A percentile compares a stretch with the other conserved stretches of the same genome.
Conservation (phyloP, 2,797 vertebrate species). For the Emydoidea blandingii region DNA sequence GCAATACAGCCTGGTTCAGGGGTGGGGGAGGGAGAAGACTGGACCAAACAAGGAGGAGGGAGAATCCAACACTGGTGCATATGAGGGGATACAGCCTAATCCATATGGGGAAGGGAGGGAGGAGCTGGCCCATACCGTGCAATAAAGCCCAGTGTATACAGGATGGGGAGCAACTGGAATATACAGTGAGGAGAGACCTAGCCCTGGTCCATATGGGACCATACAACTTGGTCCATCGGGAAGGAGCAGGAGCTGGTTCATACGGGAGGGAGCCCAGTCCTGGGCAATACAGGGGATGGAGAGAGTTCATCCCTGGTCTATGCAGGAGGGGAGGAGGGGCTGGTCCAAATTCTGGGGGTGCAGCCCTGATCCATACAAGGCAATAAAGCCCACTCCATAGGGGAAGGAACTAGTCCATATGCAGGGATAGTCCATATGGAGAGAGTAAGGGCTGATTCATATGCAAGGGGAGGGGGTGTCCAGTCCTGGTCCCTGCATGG, state of each 20-base stretch:
- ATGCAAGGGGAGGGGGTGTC: neutral
- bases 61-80: neutral
- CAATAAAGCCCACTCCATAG: neutral
- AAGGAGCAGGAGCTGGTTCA: too few species aligned
- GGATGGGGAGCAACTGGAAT: neutral
- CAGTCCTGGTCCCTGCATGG: too few species aligned
- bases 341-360: neutral
- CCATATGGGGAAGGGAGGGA: neutral
- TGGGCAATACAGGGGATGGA: too few species aligned
- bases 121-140: neutral
- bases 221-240: neutral
- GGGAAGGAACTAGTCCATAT: neutral
- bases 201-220: neutral
- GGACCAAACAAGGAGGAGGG: neutral
- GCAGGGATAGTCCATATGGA: neutral
- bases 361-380: neutral
- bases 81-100: neutral
- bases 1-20: neutral
- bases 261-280: too few species aligned
- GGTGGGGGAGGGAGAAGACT: neutral
- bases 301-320: neutral
- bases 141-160: neutral
- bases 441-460: neutral
- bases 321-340: too few species aligned
- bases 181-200: neutral